These are phyloP conservation scores for Hypocryptadius cinnamomeus DNA, from an alignment of 2,113 vertebrate genomes.

Conservation along the genomic window DNA sequence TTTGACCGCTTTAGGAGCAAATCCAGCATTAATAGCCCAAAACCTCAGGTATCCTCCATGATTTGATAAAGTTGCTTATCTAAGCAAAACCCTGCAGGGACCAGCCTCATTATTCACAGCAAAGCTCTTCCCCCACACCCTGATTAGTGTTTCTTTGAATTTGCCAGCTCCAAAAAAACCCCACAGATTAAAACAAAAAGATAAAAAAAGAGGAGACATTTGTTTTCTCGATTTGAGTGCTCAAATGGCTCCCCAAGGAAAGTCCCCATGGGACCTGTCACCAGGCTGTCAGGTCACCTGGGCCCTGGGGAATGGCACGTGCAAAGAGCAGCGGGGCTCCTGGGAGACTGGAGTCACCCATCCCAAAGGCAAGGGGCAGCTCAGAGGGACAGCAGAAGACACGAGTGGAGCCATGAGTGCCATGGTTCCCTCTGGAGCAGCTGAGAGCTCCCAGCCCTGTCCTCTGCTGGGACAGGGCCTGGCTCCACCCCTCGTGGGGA, in stretches of 20 bases:
- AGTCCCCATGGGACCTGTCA: fast-evolving
- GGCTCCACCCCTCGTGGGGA: fast-evolving
- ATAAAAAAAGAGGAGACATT: neutral
- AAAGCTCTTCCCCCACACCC: neutral
- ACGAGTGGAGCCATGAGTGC: fast-evolving
- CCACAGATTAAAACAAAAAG: neutral
- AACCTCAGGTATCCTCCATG: neutral
- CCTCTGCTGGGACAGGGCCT: neutral
- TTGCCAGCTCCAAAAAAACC: neutral
- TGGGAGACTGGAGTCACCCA: neutral
- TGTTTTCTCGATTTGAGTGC: neutral
- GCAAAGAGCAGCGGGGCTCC: neutral
- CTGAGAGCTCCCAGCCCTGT: fast-evolving
- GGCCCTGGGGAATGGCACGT: fast-evolving
- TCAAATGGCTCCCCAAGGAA: neutral
- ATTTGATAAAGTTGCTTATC: neutral
- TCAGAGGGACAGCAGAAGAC: neutral
- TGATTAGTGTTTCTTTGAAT: neutral
- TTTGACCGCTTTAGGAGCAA: neutral
- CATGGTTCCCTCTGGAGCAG: fast-evolving
- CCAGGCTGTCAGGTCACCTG: neutral
- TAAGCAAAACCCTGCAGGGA: neutral
- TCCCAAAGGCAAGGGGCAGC: neutral
- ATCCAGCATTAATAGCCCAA: neutral
- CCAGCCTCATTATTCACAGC: neutral